Evolutionary conservation across 35 echinoderm and acorn worm species (phyloP).

Genomic region (Holothuria glaberrima): DNA sequence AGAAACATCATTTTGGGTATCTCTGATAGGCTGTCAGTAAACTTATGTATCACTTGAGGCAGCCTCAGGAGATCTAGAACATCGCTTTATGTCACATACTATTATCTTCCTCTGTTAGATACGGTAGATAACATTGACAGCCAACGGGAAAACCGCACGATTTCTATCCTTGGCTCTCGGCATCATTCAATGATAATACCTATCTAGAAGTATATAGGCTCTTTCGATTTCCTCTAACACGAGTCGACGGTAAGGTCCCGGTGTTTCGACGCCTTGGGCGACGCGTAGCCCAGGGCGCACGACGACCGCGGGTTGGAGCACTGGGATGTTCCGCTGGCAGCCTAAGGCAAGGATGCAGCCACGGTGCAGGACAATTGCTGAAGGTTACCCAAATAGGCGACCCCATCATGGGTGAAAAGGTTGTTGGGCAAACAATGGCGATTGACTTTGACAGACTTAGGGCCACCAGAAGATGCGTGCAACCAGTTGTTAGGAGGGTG

Average conservation of each 20-base stretch:
- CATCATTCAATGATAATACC: slow-evolving; percentile 16
- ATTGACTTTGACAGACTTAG: slow-evolving; percentile 51
- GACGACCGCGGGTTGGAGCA: background rate
- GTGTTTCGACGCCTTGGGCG: slow-evolving; percentile 38
- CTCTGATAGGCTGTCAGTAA: too few species aligned
- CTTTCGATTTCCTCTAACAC: background rate
- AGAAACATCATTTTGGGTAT: too few species aligned
- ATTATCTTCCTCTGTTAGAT: slow-evolving; percentile 34
- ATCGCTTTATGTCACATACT: slow-evolving; percentile 28
- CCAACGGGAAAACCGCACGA: background rate
- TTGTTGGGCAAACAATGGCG: slow-evolving; percentile 57
- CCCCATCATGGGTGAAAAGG: slow-evolving; percentile 17
- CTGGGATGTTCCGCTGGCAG: background rate
- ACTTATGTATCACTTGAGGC: too few species aligned
- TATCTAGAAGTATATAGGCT: background rate
- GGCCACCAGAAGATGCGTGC: slow-evolving; percentile 2
- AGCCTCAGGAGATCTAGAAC: background rate
- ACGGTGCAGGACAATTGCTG: slow-evolving; percentile 7
- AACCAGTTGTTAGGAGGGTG: background rate
- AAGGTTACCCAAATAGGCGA: slow-evolving; percentile 47
- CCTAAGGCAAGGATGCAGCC: slow-evolving; percentile 40
- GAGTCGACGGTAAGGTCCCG: slow-evolving; percentile 30
- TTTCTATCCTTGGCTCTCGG: slow-evolving; percentile 21
- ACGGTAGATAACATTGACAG: slow-evolving; percentile 35
- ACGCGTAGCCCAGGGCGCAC: slow-evolving; percentile 9